Evolutionary conservation across 2,113 vertebrate species (phyloP).

Genomic region (Dryoscopus gambensis): DNA sequence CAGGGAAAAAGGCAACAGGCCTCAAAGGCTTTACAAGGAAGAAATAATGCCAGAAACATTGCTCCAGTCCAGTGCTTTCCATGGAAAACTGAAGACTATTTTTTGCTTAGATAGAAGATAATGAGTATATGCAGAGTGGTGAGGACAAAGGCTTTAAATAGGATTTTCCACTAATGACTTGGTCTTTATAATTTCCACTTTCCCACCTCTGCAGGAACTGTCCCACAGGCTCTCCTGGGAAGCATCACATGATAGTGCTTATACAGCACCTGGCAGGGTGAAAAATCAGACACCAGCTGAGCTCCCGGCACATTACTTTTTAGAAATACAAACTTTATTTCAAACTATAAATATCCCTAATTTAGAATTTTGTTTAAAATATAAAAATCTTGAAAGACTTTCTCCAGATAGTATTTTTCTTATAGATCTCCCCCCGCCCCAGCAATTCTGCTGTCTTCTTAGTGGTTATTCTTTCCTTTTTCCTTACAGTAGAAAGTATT

Average conservation of each 20-base stretch:
- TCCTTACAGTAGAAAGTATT: not conserved
- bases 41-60: not conserved
- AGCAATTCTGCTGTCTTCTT: not conserved
- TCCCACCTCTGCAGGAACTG: not conserved
- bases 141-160: not conserved
- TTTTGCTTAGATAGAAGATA: not conserved
- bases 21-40: not conserved
- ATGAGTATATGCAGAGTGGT: not conserved
- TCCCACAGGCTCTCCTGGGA: not conserved
- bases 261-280: not conserved
- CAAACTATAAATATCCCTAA: not conserved
- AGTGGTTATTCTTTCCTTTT: not conserved
- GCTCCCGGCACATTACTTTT: accelerated
- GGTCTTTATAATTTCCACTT: not conserved
- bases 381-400: not conserved
- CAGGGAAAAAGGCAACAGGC: not conserved
- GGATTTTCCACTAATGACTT: not conserved
- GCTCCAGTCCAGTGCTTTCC: not conserved
- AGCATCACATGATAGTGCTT: not conserved
- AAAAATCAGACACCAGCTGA: not conserved
- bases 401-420: not conserved
- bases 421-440: not conserved
- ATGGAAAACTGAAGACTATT: not conserved
- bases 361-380: not conserved
- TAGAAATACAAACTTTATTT: not conserved